Percentiles rank a stretch among this genome's conserved stretches.
These are phyloP conservation scores for Hoplodrina blanda DNA, from an alignment of 2,888 invertebrate genomes.

Conservation along the genomic window DNA sequence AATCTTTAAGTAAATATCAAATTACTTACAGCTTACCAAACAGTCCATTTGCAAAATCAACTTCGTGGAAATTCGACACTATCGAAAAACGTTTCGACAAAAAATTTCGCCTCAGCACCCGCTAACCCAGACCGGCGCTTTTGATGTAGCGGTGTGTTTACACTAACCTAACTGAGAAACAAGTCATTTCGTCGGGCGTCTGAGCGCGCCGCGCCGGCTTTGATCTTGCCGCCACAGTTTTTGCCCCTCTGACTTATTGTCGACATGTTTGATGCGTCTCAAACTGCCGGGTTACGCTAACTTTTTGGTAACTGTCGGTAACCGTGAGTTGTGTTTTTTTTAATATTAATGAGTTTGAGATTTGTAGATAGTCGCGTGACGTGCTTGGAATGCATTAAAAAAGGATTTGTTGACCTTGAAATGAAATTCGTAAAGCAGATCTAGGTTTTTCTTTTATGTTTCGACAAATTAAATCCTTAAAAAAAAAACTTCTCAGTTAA, in stretches of 20 bases:
- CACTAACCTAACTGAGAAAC: constrained; percentile 89
- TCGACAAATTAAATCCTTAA: no score
- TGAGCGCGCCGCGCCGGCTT: constrained; percentile 79
- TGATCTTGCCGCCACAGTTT: constrained; percentile 84
- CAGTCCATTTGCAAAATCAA: constrained; percentile 6
- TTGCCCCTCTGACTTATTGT: constrained; percentile 82
- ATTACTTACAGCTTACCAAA: not conserved
- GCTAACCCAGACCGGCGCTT: constrained; percentile 75
- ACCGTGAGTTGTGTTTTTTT: constrained; percentile 63
- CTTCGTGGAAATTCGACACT: constrained; percentile 43
- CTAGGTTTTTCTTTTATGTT: no score
- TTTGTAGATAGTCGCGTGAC: constrained; percentile 49
- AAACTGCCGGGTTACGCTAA: constrained; percentile 75
- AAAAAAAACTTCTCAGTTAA: no score
- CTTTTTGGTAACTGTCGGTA: constrained; percentile 66
- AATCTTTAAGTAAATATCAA: not conserved
- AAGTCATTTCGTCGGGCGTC: constrained; percentile 85
- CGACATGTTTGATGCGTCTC: constrained; percentile 72
- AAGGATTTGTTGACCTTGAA: not conserved
- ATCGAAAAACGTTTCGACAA: constrained; percentile 45
- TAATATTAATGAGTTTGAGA: constrained; percentile 61
- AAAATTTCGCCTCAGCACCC: constrained; percentile 51
- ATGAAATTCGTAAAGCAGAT: not conserved
- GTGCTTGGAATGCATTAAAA: constrained; percentile 6
- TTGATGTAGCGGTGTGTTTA: constrained; percentile 89